Conservation (phyloP, 2,797 vertebrate species). For the Cryptoblepharus egeriae region DNA sequence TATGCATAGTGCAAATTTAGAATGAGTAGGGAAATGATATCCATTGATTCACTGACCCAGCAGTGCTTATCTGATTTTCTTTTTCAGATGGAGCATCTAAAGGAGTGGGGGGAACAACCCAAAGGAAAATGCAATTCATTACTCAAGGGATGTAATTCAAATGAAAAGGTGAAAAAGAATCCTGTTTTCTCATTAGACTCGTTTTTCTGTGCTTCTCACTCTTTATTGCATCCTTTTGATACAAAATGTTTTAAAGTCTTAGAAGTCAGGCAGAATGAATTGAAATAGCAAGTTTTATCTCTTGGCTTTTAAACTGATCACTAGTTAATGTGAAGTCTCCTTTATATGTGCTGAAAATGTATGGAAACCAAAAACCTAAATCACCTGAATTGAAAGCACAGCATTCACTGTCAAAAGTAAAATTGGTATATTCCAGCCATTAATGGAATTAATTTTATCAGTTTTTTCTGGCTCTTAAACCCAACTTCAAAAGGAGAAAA, state of each 20-base stretch:
- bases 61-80: not conserved
- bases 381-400: not conserved
- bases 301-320: not conserved
- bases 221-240: slow-evolving; percentile 10
- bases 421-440: not conserved
- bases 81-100: not conserved
- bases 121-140: not conserved
- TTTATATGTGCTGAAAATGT: not conserved
- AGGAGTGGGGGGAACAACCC: not conserved
- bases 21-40: not conserved
- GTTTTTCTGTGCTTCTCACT: not conserved
- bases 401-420: not conserved
- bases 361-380: not conserved
- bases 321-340: not conserved
- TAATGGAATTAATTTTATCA: not conserved
- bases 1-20: not conserved
- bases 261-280: not conserved
- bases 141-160: not conserved
- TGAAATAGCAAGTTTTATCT: not conserved
- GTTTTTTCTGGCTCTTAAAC: not conserved
- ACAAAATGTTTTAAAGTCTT: not conserved
- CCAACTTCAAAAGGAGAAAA: not conserved
- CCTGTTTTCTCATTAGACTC: not conserved
- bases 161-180: not conserved
- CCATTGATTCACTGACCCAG: not conserved